Percentiles rank a stretch among this genome's conserved stretches.
Conservation (phyloP, 2,888 invertebrate species). For the Gortyna flavago region DNA sequence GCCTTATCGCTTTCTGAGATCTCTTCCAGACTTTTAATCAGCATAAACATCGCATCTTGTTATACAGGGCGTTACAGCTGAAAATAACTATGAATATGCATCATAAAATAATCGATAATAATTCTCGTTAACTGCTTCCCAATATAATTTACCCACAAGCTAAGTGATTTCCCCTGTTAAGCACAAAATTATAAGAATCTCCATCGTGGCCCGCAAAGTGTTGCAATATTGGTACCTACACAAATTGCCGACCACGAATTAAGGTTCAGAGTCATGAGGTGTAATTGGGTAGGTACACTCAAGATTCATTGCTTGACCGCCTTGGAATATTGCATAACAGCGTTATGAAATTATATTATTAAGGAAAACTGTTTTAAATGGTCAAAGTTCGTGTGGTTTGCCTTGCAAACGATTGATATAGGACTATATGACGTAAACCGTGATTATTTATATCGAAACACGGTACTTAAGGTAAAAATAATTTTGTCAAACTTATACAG, state of each 20-base stretch:
- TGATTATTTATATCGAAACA: background rate
- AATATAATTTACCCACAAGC: slow-evolving; percentile 36
- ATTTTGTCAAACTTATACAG: background rate
- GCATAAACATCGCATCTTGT: background rate
- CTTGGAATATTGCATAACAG: slow-evolving; percentile 52
- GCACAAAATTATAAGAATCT: slow-evolving; percentile 49
- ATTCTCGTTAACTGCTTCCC: slow-evolving; percentile 33
- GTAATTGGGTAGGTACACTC: slow-evolving; percentile 63
- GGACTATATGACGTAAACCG: background rate
- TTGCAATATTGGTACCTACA: slow-evolving; percentile 50
- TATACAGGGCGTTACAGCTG: background rate
- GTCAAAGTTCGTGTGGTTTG: slow-evolving; percentile 41
- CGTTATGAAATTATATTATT: slow-evolving; percentile 59
- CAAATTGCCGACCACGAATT: slow-evolving; percentile 62
- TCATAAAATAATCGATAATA: slow-evolving; percentile 27
- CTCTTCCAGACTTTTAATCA: no score
- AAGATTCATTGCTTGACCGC: slow-evolving; percentile 67
- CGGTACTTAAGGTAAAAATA: background rate
- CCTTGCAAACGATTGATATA: slow-evolving; percentile 55
- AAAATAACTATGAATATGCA: slow-evolving; percentile 1
- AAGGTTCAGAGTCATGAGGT: slow-evolving; percentile 57
- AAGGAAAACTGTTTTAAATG: slow-evolving; percentile 51
- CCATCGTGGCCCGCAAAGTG: slow-evolving; percentile 51
- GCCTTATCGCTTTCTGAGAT: no score
- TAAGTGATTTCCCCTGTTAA: slow-evolving; percentile 54